Evolutionary conservation across 2,888 invertebrate genomes (phyloP).

Genomic region (Girardia tigrina): DNA sequence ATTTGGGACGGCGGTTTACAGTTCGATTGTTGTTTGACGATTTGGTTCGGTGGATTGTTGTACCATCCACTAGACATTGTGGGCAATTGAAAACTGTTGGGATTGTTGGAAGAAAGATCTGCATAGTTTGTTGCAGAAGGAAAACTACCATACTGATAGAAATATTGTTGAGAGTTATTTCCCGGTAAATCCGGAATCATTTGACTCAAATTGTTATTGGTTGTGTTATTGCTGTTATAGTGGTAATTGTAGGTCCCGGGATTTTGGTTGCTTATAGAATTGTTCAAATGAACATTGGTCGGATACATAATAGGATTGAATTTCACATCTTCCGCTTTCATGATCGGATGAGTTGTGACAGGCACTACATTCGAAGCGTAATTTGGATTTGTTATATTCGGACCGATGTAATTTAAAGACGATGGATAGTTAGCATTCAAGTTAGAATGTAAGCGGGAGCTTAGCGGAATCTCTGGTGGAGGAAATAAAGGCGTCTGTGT

Average conservation of each 20-base stretch:
- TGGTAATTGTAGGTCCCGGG: not conserved
- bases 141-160: constrained; percentile 1
- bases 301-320: not conserved
- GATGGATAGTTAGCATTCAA: not conserved
- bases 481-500: not conserved
- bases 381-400: not conserved
- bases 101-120: not conserved
- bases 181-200: not conserved
- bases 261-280: not conserved
- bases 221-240: not conserved
- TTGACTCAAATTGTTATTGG: too few species aligned
- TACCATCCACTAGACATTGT: constrained; percentile 1
- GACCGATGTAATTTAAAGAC: not conserved
- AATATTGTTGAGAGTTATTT: not conserved
- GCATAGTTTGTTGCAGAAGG: not conserved
- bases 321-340: not conserved
- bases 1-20: not conserved
- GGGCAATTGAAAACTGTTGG: not conserved
- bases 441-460: not conserved
- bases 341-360: not conserved
- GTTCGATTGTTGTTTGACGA: not conserved
- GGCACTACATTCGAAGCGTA: not conserved
- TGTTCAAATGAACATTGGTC: not conserved
- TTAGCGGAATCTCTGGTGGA: not conserved
- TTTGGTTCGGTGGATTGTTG: constrained; percentile 1